A percentile compares a stretch with the other conserved stretches of the same genome.
Evolutionary conservation across 2,888 invertebrate species (phyloP).

Genomic region (Tetragonisca angustula): DNA sequence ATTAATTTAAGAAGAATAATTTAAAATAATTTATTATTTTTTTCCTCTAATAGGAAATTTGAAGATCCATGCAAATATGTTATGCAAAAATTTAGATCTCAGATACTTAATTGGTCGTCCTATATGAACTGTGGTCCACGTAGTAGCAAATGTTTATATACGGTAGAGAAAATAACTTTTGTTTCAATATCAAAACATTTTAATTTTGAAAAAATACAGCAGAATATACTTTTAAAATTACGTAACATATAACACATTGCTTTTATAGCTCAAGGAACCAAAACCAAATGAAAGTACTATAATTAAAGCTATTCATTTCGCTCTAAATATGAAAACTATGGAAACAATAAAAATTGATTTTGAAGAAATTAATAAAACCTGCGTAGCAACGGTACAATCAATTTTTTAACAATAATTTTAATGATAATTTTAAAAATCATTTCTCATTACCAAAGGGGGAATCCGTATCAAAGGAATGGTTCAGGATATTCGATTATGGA

Average conservation of each 20-base stretch:
- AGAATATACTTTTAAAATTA: neutral
- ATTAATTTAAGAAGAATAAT: too few species aligned
- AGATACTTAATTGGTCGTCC: constrained; percentile 73
- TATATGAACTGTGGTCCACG: constrained; percentile 64
- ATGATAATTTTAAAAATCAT: neutral
- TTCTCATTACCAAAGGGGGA: constrained; percentile 62
- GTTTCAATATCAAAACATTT: neutral
- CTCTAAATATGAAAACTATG: constrained; percentile 48
- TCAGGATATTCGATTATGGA: constrained; percentile 73
- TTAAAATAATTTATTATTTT: neutral
- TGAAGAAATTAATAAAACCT: constrained; percentile 61
- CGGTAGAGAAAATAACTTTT: constrained; percentile 44
- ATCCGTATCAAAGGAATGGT: constrained; percentile 72
- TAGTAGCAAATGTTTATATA: constrained; percentile 68
- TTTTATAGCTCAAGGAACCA: constrained; percentile 41
- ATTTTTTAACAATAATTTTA: neutral
- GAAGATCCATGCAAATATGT: constrained; percentile 69
- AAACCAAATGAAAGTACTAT: constrained; percentile 44
- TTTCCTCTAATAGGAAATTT: constrained; percentile 67
- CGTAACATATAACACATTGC: neutral
- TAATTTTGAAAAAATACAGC: neutral
- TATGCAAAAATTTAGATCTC: constrained; percentile 72
- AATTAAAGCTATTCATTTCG: constrained; percentile 69
- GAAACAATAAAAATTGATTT: constrained; percentile 69
- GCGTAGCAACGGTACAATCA: constrained; percentile 62